These are phyloP conservation scores for Amphipoea lucens DNA, from an alignment of 2,888 invertebrate genomes.

Conservation along the genomic window DNA sequence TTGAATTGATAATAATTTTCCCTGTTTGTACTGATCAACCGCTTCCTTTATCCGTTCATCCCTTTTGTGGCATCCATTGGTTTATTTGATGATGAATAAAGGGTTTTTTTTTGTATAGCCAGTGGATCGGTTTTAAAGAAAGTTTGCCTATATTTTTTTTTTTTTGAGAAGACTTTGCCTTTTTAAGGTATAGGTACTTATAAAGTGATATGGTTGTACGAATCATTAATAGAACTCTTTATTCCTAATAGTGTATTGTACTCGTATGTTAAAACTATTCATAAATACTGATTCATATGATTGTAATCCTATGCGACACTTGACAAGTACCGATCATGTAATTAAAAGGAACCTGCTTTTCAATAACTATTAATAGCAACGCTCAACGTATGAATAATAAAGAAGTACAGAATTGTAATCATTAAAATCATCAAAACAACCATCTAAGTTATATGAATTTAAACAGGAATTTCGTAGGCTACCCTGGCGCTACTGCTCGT, in stretches of 20 bases:
- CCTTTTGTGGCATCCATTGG: slow-evolving; percentile 11
- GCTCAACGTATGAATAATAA: background rate
- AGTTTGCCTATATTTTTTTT: background rate
- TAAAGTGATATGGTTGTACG: background rate
- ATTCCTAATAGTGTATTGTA: background rate
- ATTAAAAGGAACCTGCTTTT: slow-evolving; percentile 7
- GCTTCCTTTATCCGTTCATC: slow-evolving; percentile 42
- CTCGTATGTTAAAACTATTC: slow-evolving; percentile 5
- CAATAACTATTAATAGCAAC: background rate
- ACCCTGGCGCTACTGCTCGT: too few relatives aligned
- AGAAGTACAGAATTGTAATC: background rate
- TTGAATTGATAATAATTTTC: slow-evolving; percentile 21
- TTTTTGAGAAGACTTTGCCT: too few relatives aligned
- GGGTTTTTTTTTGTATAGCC: background rate
- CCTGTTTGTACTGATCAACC: background rate
- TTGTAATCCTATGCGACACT: background rate
- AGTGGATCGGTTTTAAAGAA: background rate
- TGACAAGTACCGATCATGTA: background rate
- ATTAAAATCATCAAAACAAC: too few relatives aligned
- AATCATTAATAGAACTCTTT: slow-evolving; percentile 4
- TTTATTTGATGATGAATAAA: slow-evolving; percentile 18
- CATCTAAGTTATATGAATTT: too few relatives aligned
- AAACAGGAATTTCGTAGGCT: too few relatives aligned
- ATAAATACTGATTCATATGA: too few relatives aligned
- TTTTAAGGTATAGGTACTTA: background rate